Conservation (phyloP, 2,113 vertebrate genomes). For the Clarias gariepinus region DNA sequence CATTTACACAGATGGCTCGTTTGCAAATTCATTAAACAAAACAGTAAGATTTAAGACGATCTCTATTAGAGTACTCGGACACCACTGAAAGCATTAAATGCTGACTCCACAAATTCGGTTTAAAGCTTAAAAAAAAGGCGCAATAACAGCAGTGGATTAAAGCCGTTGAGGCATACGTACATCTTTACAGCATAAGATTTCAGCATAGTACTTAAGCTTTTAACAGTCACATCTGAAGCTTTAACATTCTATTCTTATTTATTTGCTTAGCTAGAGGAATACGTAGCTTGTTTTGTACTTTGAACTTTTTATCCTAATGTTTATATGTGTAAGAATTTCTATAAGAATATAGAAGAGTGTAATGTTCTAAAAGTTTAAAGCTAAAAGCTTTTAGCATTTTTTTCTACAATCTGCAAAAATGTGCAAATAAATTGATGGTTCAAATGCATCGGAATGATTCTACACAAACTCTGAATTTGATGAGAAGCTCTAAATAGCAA, state of each 20-base stretch:
- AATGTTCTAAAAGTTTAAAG: not conserved
- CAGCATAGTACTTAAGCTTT: constrained; percentile 28
- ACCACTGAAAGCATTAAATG: not conserved
- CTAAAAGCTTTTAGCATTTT: not conserved
- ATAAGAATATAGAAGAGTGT: not conserved
- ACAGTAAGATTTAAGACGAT: not conserved
- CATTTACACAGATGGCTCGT: not conserved
- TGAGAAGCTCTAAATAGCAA: not conserved
- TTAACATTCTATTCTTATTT: not conserved
- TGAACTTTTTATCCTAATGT: not conserved
- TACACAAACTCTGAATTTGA: not conserved
- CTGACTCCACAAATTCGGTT: not conserved
- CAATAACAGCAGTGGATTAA: not conserved
- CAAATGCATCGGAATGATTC: not conserved
- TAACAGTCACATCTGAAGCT: constrained; percentile 33
- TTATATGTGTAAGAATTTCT: not conserved
- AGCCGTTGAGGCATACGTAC: not conserved
- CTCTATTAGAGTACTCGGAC: not conserved
- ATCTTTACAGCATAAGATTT: constrained; percentile 34
- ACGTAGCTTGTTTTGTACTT: not conserved
- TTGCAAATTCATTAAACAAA: not conserved
- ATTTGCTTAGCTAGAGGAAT: constrained; percentile 10
- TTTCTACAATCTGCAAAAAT: not conserved
- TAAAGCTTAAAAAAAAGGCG: not conserved
- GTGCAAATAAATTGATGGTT: not conserved